Percentiles rank a stretch among this genome's conserved stretches.
phyloP scores from a whole-genome alignment of 2,888 invertebrate species.

The Papilio elwesi region DNA sequence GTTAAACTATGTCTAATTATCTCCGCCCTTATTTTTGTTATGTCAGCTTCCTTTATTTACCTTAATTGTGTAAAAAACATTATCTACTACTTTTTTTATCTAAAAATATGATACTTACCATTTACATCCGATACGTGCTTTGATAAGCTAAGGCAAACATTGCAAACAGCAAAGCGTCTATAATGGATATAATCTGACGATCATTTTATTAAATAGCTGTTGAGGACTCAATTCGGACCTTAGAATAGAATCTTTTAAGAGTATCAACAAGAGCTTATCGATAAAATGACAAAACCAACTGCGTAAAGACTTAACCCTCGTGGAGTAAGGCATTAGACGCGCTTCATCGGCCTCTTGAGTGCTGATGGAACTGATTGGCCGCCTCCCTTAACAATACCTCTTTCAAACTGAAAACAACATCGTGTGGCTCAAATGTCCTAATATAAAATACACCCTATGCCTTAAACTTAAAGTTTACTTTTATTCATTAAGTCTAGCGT shows the following conservation, averaged over 20 bases:
- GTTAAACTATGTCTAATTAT: no score
- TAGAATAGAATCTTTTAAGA: conserved; percentile 50
- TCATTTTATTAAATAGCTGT: conserved; percentile 40
- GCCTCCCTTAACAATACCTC: conserved; percentile 74
- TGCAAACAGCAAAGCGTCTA: not conserved
- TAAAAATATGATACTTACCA: no score
- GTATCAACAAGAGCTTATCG: conserved; percentile 59
- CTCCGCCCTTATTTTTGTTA: no score
- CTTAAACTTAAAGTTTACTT: conserved; percentile 42
- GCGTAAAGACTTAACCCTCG: conserved; percentile 77
- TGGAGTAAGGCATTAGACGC: conserved; percentile 69
- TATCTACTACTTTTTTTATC: no score
- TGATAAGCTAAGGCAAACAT: not conserved
- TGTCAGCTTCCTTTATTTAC: no score
- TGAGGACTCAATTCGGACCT: conserved; percentile 40
- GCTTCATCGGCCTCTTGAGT: conserved; percentile 80
- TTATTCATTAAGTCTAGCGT: conserved; percentile 29
- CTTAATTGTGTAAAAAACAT: no score
- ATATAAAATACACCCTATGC: conserved; percentile 39
- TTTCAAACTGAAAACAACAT: conserved; percentile 49
- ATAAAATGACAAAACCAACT: conserved; percentile 77
- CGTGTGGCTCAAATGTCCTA: conserved; percentile 43
- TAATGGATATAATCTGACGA: not conserved
- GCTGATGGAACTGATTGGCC: conserved; percentile 82
- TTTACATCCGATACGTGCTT: no score